phyloP scores from a whole-genome alignment of 2,797 vertebrate genomes.

The Nasua narica region DNA sequence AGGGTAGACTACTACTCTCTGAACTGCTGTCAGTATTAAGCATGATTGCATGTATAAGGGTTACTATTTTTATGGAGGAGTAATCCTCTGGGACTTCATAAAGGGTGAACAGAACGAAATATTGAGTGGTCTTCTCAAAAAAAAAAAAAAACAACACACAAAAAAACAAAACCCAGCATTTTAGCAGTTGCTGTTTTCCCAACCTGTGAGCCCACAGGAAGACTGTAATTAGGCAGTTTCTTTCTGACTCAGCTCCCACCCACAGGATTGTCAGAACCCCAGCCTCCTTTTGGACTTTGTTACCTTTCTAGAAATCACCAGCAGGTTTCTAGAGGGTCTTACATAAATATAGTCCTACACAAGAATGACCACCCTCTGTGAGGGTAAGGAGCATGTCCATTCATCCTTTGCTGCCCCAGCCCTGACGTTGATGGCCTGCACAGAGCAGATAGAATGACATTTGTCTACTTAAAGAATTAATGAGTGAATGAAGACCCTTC shows the following conservation, averaged over 20 bases:
- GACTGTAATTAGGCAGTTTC: neutral
- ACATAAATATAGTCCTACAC: neutral
- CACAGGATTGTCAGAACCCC: neutral
- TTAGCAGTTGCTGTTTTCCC: neutral
- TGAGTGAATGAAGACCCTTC: neutral
- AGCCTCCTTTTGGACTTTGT: neutral
- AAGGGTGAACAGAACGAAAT: neutral
- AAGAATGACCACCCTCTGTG: neutral
- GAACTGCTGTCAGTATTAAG: neutral
- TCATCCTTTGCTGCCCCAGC: neutral
- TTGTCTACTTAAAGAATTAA: neutral
- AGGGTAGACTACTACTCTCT: neutral
- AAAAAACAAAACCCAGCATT: neutral
- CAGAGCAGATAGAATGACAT: neutral
- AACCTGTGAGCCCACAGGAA: neutral
- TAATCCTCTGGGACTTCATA: neutral
- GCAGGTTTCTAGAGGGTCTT: neutral
- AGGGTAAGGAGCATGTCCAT: accelerated
- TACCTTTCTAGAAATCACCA: neutral
- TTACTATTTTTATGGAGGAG: neutral
- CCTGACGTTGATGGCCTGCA: neutral
- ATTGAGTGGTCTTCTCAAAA: neutral
- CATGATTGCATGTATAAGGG: neutral
- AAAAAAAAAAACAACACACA: too few relatives aligned
- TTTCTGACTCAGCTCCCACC: neutral